These are phyloP conservation scores for Cerastoderma edule DNA, from an alignment of 2,888 invertebrate genomes.

Conservation along the genomic window DNA sequence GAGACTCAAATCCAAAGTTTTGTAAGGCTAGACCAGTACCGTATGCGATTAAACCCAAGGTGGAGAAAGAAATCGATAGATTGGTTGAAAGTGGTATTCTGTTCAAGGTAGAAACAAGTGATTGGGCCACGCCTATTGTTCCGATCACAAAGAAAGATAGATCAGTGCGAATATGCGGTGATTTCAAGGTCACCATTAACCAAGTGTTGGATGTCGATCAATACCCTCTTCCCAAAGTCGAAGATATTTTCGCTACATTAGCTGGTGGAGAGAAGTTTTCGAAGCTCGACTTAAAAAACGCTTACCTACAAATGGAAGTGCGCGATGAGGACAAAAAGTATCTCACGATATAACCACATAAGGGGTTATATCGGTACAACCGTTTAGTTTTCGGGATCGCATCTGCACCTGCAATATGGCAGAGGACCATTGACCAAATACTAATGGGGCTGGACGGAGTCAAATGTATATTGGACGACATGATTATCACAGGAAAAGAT, in stretches of 20 bases:
- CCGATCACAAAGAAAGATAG: constrained; percentile 6
- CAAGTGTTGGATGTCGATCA: constrained; percentile 70
- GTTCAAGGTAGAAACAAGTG: constrained; percentile 20
- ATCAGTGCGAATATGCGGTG: constrained; percentile 61
- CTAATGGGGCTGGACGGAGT: constrained; percentile 26
- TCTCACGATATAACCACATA: constrained; percentile 47
- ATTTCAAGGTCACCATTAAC: constrained; percentile 68
- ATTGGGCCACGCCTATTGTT: constrained; percentile 28
- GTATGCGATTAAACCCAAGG: constrained; percentile 42
- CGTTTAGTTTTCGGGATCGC: constrained; percentile 56
- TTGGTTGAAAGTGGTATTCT: constrained; percentile 23
- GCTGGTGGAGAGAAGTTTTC: constrained; percentile 50
- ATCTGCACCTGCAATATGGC: constrained; percentile 57
- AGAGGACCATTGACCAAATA: constrained; percentile 53
- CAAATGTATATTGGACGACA: constrained; percentile 6
- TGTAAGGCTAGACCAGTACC: constrained; percentile 61
- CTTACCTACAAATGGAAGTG: constrained; percentile 2
- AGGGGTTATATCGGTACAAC: too few relatives aligned
- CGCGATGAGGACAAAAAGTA: background rate
- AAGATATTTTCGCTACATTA: constrained; percentile 65
- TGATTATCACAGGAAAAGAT: constrained; percentile 18
- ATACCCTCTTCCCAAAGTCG: constrained; percentile 64
- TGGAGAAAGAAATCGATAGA: constrained; percentile 30
- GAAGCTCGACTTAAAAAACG: constrained; percentile 59
- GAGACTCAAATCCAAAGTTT: constrained; percentile 46